Percentiles rank a stretch among this genome's conserved stretches.
These are phyloP conservation scores for Polyploca ridens DNA, from an alignment of 2,888 invertebrate species.

Conservation along the genomic window DNA sequence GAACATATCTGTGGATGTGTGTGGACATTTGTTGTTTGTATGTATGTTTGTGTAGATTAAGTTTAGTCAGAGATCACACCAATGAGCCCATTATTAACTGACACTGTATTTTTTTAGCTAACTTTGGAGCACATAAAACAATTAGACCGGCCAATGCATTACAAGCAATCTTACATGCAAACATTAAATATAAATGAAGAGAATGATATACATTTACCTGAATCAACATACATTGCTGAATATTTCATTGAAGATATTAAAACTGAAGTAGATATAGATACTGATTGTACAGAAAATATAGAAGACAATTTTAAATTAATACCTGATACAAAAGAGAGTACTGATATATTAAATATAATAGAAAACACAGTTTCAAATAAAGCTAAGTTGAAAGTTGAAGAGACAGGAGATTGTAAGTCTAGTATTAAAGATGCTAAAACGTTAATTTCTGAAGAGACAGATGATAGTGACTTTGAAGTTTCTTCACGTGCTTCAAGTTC, in stretches of 20 bases:
- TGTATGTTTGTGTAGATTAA: too few relatives aligned
- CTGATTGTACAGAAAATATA: background rate
- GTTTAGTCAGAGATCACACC: too few relatives aligned
- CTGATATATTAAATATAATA: background rate
- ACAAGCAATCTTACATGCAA: background rate
- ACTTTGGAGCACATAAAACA: background rate
- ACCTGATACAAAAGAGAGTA: background rate
- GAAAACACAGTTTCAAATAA: background rate
- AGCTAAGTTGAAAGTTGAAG: background rate
- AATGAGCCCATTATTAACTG: too few relatives aligned
- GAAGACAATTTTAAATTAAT: background rate
- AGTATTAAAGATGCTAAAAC: background rate
- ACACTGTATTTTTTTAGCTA: background rate
- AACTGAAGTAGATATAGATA: background rate
- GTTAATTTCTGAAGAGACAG: background rate
- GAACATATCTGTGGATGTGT: too few relatives aligned
- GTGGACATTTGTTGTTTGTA: too few relatives aligned
- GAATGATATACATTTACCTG: background rate
- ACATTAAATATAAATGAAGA: background rate
- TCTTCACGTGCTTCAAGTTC: background rate
- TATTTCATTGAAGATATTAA: background rate
- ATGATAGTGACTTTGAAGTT: background rate
- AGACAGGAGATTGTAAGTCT: background rate
- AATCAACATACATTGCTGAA: background rate
- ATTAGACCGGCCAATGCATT: background rate